phyloP scores from a whole-genome alignment of 2,888 invertebrate species.

The Pseudoips prasinana region DNA sequence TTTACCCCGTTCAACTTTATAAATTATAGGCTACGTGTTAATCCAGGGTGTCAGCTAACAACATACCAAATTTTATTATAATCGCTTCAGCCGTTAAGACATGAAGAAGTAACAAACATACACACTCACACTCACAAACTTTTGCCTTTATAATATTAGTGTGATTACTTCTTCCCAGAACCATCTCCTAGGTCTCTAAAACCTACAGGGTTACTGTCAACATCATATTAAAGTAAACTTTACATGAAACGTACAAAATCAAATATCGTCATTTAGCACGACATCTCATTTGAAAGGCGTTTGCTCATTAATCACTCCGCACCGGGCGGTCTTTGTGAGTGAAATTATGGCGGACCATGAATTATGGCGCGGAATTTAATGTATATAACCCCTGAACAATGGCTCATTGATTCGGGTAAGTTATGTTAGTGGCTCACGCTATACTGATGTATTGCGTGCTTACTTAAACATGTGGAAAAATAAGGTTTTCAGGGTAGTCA shows the following conservation, averaged over 20 bases:
- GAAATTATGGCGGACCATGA: slow-evolving; percentile 53
- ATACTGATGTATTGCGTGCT: slow-evolving; percentile 36
- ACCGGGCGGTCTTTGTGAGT: slow-evolving; percentile 60
- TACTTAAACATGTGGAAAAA: too few relatives aligned
- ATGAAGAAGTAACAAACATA: too few relatives aligned
- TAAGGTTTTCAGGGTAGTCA: too few relatives aligned
- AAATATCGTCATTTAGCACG: slow-evolving; percentile 12
- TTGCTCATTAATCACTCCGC: slow-evolving; percentile 56
- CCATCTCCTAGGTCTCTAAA: too few relatives aligned
- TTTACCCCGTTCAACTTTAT: too few relatives aligned
- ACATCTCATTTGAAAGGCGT: slow-evolving; percentile 44
- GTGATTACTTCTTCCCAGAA: too few relatives aligned
- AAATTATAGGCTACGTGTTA: too few relatives aligned
- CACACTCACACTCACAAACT: too few relatives aligned
- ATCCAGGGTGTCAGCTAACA: too few relatives aligned
- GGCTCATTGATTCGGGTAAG: slow-evolving; percentile 57
- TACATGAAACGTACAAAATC: background rate
- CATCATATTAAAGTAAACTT: background rate
- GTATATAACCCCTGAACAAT: slow-evolving; percentile 47
- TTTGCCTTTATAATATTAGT: too few relatives aligned
- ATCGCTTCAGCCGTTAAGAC: too few relatives aligned
- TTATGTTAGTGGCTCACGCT: slow-evolving; percentile 49
- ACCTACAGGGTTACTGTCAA: background rate
- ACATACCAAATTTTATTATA: too few relatives aligned
- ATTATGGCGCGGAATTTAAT: slow-evolving; percentile 59